Percentiles rank a stretch among this genome's conserved stretches.
Conservation (phyloP, 1,140 invertebrate genomes). For the Streblospio benedicti region DNA sequence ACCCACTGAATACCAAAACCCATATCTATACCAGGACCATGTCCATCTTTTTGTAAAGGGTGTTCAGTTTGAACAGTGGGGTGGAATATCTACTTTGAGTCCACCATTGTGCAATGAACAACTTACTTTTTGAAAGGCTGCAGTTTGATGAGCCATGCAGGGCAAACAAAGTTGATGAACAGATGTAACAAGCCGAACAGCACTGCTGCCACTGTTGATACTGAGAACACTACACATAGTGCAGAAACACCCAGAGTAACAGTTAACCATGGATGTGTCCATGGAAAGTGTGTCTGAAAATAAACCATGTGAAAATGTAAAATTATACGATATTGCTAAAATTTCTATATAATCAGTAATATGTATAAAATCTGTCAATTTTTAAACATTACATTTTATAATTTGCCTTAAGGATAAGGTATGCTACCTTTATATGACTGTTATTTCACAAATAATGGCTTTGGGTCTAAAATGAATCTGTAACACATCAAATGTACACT, state of each 20-base stretch:
- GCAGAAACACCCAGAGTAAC: conserved; percentile 23
- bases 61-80: too few relatives aligned
- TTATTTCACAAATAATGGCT: neutral
- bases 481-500: conserved; percentile 1
- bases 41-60: too few relatives aligned
- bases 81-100: too few relatives aligned
- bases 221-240: conserved; percentile 38
- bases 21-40: too few relatives aligned
- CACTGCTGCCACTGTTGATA: conserved; percentile 50
- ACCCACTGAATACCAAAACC: too few relatives aligned
- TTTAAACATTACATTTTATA: neutral
- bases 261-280: conserved; percentile 32
- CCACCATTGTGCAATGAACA: too few relatives aligned
- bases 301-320: conserved; percentile 1
- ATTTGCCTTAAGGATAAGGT: neutral
- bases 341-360: neutral
- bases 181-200: conserved; percentile 47
- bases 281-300: conserved; percentile 26
- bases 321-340: neutral
- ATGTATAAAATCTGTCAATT: neutral
- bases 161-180: conserved; percentile 57
- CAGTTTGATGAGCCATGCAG: conserved; percentile 67
- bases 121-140: conserved; percentile 71
- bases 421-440: neutral
- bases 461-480: neutral